Conservation (phyloP, 2,797 vertebrate species). For the Fistularia tabacaria region DNA sequence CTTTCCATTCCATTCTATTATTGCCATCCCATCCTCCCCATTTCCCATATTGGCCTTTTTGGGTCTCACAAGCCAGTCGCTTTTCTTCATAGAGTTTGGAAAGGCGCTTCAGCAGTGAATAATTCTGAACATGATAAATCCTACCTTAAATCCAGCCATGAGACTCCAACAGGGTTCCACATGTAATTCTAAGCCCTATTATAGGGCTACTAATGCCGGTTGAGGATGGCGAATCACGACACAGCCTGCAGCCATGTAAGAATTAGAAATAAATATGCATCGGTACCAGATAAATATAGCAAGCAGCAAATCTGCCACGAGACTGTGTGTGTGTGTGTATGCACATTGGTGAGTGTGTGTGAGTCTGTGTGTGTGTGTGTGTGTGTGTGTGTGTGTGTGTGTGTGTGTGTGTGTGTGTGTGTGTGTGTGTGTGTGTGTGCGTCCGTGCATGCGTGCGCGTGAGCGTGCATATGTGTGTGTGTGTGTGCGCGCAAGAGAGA, state of each 20-base stretch:
- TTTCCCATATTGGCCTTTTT: slow-evolving; percentile 67
- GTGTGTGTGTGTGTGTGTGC: slow-evolving; percentile 23
- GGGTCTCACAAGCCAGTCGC: slow-evolving; percentile 61
- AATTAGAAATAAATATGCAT: slow-evolving; percentile 85
- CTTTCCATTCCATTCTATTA: slow-evolving; percentile 58
- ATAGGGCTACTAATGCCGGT: slow-evolving; percentile 77
- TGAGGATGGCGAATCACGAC: slow-evolving; percentile 79
- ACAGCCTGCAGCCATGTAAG: slow-evolving; percentile 80
- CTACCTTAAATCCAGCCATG: slow-evolving; percentile 78
- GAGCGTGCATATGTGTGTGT: slow-evolving; percentile 22
- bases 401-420: slow-evolving; percentile 37
- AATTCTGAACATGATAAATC: slow-evolving; percentile 81
- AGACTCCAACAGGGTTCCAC: slow-evolving; percentile 78
- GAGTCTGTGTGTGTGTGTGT: slow-evolving; percentile 23
- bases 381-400: slow-evolving; percentile 16
- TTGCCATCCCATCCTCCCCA: slow-evolving; percentile 44
- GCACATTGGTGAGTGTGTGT: slow-evolving; percentile 19
- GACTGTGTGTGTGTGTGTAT: slow-evolving; percentile 50
- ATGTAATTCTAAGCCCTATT: slow-evolving; percentile 83
- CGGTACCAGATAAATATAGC: slow-evolving; percentile 82
- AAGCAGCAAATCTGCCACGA: slow-evolving; percentile 76
- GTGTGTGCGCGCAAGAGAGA: slow-evolving; percentile 41
- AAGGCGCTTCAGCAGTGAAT: slow-evolving; percentile 73
- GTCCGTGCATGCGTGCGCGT: no score
- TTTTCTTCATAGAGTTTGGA: slow-evolving; percentile 66